phyloP scores from a whole-genome alignment of 1,140 invertebrate species.

The Drosophila mauritiana region DNA sequence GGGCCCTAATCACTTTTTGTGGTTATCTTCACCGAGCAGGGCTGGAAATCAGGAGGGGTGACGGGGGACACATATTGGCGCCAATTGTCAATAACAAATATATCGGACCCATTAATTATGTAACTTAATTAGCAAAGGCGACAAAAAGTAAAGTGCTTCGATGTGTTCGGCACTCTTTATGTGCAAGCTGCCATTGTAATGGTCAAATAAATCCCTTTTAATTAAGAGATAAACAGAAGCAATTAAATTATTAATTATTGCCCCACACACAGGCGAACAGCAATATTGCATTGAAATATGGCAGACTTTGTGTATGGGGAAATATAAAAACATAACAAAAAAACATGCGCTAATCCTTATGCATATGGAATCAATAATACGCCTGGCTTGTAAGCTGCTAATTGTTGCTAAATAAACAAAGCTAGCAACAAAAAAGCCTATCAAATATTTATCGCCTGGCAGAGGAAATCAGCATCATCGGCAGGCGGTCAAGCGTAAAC shows the following conservation, averaged over 20 bases:
- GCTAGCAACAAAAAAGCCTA: conserved; percentile 39
- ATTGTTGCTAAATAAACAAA: conserved; percentile 75
- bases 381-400: conserved; percentile 73
- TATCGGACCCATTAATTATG: conserved; percentile 66
- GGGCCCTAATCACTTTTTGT: conserved; percentile 73
- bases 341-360: conserved; percentile 37
- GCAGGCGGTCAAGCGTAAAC: conserved; percentile 47
- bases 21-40: conserved; percentile 46
- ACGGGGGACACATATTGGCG: conserved; percentile 1
- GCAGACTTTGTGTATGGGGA: conserved; percentile 34
- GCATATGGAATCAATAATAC: conserved; percentile 63
- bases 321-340: not conserved
- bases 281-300: conserved; percentile 52
- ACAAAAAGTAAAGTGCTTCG: conserved; percentile 74
- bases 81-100: conserved; percentile 32
- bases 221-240: conserved; percentile 84
- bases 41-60: not conserved
- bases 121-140: conserved; percentile 78
- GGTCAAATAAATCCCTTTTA: conserved; percentile 83
- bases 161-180: conserved; percentile 41
- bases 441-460: conserved; percentile 57
- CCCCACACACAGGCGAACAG: conserved; percentile 18
- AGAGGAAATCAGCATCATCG: conserved; percentile 24
- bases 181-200: conserved; percentile 30
- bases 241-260: conserved; percentile 84